Conservation (phyloP, 1,140 invertebrate species). For the Contarinia nasturtii region DNA sequence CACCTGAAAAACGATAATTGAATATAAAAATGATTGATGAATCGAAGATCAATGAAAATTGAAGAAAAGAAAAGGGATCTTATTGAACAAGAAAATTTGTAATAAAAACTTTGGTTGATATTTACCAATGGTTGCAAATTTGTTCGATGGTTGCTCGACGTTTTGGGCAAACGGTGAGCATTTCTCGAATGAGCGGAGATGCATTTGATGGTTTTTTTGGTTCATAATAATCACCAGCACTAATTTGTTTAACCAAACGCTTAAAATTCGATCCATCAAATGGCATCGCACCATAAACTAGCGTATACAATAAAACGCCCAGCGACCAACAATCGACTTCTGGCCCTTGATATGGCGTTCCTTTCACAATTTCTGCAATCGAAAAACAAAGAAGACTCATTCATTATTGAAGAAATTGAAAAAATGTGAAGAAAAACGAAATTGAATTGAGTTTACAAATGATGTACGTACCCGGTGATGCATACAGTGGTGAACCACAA, state of each 20-base stretch:
- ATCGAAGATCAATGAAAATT: too few species aligned
- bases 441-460: too few species aligned
- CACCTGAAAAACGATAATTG: conserved; percentile 33
- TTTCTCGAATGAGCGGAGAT: conserved; percentile 80
- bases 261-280: conserved; percentile 99
- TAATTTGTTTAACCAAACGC: conserved; percentile 90
- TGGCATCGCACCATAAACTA: conserved; percentile 98
- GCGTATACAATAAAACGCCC: conserved; percentile 89
- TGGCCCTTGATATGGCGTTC: conserved; percentile 92
- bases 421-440: too few species aligned
- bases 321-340: conserved; percentile 93
- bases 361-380: conserved; percentile 82
- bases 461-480: conserved; percentile 45
- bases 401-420: too few species aligned
- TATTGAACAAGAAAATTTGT: neutral
- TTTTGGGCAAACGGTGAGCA: conserved; percentile 80
- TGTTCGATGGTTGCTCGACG: conserved; percentile 81
- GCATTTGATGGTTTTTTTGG: conserved; percentile 90
- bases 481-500: conserved; percentile 94
- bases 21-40: neutral
- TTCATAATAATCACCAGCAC: conserved; percentile 91
- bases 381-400: too few species aligned
- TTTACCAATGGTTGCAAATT: conserved; percentile 77
- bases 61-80: conserved; percentile 1
- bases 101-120: neutral